Evolutionary conservation across 1,140 invertebrate species (phyloP).

Genomic region (Metaphire vulgaris): DNA sequence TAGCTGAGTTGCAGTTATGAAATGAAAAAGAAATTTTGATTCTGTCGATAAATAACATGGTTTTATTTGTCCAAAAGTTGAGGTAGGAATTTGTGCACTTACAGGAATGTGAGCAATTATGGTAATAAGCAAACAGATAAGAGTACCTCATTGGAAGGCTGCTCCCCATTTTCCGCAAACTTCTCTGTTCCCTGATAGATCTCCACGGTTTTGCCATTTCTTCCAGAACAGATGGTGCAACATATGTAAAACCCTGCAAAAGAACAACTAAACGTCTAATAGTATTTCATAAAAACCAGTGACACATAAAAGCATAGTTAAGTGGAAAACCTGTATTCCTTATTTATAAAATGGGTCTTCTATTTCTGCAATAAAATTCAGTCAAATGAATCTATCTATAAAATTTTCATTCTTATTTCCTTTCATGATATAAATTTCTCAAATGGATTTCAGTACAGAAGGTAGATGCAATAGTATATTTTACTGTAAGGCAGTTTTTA

Average conservation of each 20-base stretch:
- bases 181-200: constrained; percentile 42
- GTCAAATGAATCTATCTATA: neutral
- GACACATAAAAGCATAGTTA: neutral
- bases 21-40: too few species aligned
- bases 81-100: neutral
- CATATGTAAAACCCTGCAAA: constrained; percentile 91
- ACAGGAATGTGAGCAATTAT: neutral
- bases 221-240: constrained; percentile 91
- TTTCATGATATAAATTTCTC: neutral
- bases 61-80: neutral
- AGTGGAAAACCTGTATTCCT: neutral
- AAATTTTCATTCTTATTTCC: neutral
- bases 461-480: too few species aligned
- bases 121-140: neutral
- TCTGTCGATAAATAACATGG: too few species aligned
- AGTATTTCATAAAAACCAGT: neutral
- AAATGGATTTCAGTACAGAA: too few species aligned
- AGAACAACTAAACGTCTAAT: neutral
- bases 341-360: neutral
- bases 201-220: constrained; percentile 67
- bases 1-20: too few species aligned
- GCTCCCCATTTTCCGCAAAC: constrained; percentile 26
- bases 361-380: neutral
- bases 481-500: too few species aligned
- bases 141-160: constrained; percentile 1